Evolutionary conservation across 2,888 invertebrate species (phyloP).

Genomic region (Pycnomerus fuliginosus): DNA sequence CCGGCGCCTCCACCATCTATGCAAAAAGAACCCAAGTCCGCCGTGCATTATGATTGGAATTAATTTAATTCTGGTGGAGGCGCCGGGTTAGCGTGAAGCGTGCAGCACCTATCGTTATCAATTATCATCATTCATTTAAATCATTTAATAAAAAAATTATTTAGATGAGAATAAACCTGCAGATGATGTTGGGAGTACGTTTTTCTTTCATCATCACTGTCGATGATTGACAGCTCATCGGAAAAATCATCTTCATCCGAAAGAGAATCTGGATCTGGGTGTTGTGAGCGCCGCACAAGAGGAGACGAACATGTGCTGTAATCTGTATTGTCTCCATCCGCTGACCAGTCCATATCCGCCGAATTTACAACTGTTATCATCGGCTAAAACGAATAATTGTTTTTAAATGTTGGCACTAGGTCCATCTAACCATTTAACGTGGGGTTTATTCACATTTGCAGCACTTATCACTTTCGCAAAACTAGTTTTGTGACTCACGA

Average conservation of each 20-base stretch:
- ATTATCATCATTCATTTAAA: no score
- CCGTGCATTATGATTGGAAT: no score
- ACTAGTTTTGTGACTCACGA: no score
- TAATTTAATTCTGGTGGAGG: no score
- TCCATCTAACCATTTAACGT: constrained; percentile 12
- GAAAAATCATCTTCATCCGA: constrained; percentile 64
- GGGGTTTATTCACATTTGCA: constrained; percentile 5
- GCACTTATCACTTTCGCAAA: constrained; percentile 4
- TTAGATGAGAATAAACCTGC: no score
- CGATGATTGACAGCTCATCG: constrained; percentile 75
- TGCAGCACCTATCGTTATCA: no score
- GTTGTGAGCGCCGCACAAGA: constrained; percentile 30
- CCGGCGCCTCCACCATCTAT: no score
- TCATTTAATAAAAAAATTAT: no score
- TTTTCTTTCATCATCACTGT: constrained; percentile 72
- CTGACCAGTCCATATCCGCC: constrained; percentile 48
- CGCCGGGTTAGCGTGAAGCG: no score
- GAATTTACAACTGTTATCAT: constrained; percentile 38
- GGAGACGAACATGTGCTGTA: constrained; percentile 46
- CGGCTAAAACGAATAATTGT: constrained; percentile 30
- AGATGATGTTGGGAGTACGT: not conserved
- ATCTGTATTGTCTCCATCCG: constrained; percentile 50
- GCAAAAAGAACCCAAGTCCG: no score
- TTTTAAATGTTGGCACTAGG: not conserved
- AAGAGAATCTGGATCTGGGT: constrained; percentile 48